Percentiles rank a stretch among this genome's conserved stretches.
Conservation (phyloP, 2,797 vertebrate genomes). For the Gastrophryne carolinensis region DNA sequence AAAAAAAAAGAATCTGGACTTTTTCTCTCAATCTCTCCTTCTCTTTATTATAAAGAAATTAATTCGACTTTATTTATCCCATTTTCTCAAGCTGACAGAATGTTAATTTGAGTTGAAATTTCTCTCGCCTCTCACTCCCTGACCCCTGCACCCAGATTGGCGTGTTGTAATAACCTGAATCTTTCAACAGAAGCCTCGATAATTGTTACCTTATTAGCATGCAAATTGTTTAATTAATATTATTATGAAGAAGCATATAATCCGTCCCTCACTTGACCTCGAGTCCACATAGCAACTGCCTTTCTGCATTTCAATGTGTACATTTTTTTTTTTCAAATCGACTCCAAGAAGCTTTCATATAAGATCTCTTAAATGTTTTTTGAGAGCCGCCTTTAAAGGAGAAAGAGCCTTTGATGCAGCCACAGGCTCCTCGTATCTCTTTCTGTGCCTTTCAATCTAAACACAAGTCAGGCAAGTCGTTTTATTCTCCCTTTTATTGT, state of each 20-base stretch:
- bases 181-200: constrained; percentile 99
- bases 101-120: constrained; percentile 99
- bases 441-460: constrained; percentile 72
- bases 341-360: constrained; percentile 74
- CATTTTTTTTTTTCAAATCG: constrained; percentile 80
- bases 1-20: constrained; percentile 80
- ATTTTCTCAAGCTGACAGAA: constrained; percentile 97
- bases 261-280: constrained; percentile 99
- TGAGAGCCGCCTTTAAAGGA: constrained; percentile 75
- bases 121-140: constrained; percentile 93
- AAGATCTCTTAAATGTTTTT: constrained; percentile 72
- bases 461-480: constrained; percentile 78
- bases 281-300: constrained; percentile 86
- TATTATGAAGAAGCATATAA: constrained; percentile 99
- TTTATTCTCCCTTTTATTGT: constrained; percentile 69
- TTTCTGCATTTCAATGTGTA: constrained; percentile 85
- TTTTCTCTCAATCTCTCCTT: constrained; percentile 63
- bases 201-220: constrained; percentile 99
- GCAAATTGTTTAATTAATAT: constrained; percentile 99
- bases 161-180: constrained; percentile 99
- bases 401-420: constrained; percentile 66
- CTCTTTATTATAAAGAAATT: constrained; percentile 93
- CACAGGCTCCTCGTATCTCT: constrained; percentile 74
- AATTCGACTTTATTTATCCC: constrained; percentile 99
- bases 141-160: constrained; percentile 97